Percentiles rank a stretch among this genome's conserved stretches.
phyloP scores from a whole-genome alignment of 92 coral and sea anemone genomes.

The Porites rus region DNA sequence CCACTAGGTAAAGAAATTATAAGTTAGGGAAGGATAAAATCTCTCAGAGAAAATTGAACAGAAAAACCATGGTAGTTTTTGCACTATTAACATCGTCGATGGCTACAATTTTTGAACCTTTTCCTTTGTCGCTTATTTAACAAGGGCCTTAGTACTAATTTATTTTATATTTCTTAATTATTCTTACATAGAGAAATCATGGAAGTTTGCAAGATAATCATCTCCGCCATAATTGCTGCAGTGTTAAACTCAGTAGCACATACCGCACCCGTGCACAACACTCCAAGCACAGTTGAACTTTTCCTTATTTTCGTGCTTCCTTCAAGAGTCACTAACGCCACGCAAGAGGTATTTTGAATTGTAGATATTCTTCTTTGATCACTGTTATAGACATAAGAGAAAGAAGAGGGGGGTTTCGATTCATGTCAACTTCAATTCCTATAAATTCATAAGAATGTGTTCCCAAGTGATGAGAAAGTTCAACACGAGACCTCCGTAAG shows the following conservation, averaged over 20 bases:
- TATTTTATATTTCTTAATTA: not conserved
- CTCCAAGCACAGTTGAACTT: not conserved
- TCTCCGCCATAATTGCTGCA: conserved; percentile 3
- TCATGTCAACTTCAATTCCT: not conserved
- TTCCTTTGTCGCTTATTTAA: not conserved
- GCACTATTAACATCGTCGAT: too few species aligned
- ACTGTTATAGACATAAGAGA: not conserved
- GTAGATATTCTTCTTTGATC: not conserved
- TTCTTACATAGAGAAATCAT: not conserved
- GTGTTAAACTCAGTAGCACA: not conserved
- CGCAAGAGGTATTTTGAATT: conserved; percentile 15
- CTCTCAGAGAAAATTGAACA: too few species aligned
- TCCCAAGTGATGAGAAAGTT: too few species aligned
- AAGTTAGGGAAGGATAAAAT: too few species aligned
- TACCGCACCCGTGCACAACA: not conserved
- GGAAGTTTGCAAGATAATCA: not conserved
- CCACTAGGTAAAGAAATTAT: too few species aligned
- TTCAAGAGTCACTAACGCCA: conserved; percentile 22
- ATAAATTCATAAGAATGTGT: too few species aligned
- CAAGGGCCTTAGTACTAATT: not conserved
- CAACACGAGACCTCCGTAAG: too few species aligned
- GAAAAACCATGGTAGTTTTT: too few species aligned
- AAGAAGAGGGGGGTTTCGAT: not conserved
- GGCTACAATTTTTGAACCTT: not conserved
- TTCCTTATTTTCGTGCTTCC: not conserved